Percentiles rank a stretch among this genome's conserved stretches.
Conservation (phyloP, 2,113 vertebrate species). For the Australoheros scitulus region DNA sequence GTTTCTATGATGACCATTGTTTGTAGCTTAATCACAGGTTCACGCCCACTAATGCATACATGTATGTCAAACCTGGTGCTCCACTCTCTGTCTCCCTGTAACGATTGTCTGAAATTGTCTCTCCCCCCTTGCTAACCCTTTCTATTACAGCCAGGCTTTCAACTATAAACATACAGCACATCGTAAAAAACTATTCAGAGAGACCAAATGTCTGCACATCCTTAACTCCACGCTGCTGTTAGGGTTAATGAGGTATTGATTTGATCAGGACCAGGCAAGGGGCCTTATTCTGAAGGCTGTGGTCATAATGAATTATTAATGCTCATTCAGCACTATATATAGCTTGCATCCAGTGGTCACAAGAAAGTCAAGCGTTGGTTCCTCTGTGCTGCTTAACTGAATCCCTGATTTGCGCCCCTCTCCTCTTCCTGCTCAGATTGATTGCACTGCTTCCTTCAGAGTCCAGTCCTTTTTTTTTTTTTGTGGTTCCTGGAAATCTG, state of each 20-base stretch:
- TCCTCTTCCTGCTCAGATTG: conserved; percentile 19
- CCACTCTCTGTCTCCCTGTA: not conserved
- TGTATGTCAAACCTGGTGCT: no score
- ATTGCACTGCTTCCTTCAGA: conserved; percentile 34
- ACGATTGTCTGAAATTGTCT: not conserved
- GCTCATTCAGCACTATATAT: conserved; percentile 62
- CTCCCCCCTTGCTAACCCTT: not conserved
- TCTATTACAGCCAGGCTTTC: not conserved
- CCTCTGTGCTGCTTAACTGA: not conserved
- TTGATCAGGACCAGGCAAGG: conserved; percentile 45
- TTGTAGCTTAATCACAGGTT: not conserved
- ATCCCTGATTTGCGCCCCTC: not conserved
- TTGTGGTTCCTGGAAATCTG: conserved; percentile 1
- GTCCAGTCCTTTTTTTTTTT: conserved; percentile 17
- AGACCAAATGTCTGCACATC: not conserved
- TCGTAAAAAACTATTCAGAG: not conserved
- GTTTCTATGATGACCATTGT: not conserved
- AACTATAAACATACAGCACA: not conserved
- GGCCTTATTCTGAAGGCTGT: conserved; percentile 41
- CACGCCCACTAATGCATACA: not conserved
- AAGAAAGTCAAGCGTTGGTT: conserved; percentile 32
- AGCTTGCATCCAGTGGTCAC: conserved; percentile 47
- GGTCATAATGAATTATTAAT: conserved; percentile 74
- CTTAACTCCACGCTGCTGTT: conserved; percentile 7
- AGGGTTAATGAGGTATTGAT: conserved; percentile 71